A percentile compares a stretch with the other conserved stretches of the same genome.
phyloP scores from a whole-genome alignment of 2,113 vertebrate species.

The Caranx ignobilis region DNA sequence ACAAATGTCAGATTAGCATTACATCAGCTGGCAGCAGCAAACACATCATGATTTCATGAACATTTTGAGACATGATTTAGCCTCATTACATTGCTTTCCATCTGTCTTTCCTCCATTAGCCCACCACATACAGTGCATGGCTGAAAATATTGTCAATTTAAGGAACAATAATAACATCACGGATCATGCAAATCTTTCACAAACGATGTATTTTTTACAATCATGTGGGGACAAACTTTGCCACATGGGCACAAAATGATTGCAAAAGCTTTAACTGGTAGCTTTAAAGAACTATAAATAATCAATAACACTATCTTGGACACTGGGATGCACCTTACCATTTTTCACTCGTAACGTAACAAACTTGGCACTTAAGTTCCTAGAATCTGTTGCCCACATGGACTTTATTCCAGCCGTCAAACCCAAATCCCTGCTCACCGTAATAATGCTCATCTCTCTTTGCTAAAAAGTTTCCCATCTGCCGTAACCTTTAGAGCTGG shows the following conservation, averaged over 20 bases:
- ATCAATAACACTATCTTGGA: not conserved
- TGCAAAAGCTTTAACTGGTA: not conserved
- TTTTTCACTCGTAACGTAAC: conserved; percentile 23
- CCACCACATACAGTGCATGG: not conserved
- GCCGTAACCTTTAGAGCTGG: conserved; percentile 58
- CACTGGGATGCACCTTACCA: not conserved
- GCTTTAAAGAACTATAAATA: not conserved
- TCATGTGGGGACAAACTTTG: not conserved
- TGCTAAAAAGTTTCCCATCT: conserved; percentile 58
- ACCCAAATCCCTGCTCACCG: conserved; percentile 42
- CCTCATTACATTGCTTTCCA: not conserved
- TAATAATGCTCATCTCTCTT: conserved; percentile 55
- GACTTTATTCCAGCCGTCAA: conserved; percentile 40
- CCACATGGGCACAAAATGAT: not conserved
- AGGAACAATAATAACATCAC: too few species aligned
- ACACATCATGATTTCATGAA: not conserved
- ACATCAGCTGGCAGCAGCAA: not conserved
- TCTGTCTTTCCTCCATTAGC: not conserved
- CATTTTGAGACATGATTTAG: not conserved
- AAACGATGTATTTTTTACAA: not conserved
- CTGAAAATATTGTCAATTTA: not conserved
- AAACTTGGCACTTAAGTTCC: conserved; percentile 11
- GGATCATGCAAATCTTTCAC: not conserved
- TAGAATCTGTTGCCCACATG: conserved; percentile 31
- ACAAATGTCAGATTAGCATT: conserved; percentile 7